Evolutionary conservation across 2,888 invertebrate genomes (phyloP).

Genomic region (Barypeithes pellucidus): DNA sequence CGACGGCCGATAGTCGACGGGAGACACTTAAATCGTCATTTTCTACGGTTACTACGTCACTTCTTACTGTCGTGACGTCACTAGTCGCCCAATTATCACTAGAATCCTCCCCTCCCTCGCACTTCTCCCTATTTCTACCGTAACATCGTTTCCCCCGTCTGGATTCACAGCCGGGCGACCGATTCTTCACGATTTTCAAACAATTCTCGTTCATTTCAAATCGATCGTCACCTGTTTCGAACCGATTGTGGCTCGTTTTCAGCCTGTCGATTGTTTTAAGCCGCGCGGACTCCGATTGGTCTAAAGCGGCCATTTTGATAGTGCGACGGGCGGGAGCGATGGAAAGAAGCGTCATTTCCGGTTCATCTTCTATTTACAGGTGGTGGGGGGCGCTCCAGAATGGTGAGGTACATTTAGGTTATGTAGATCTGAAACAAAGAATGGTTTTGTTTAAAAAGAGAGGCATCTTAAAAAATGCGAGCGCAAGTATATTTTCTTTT

Average conservation of each 20-base stretch:
- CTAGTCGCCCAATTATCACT: not conserved
- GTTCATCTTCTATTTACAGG: conserved; percentile 13
- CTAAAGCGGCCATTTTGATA: conserved; percentile 23
- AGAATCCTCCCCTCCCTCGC: conserved; percentile 6
- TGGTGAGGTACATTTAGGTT: conserved; percentile 16
- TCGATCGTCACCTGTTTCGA: not conserved
- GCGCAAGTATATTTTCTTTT: too few relatives aligned
- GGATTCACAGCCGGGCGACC: conserved; percentile 7
- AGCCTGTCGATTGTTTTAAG: conserved; percentile 8
- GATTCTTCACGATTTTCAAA: not conserved
- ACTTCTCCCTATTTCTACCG: conserved; percentile 41
- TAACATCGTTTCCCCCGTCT: conserved; percentile 35
- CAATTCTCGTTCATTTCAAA: conserved; percentile 8
- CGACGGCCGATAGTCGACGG: conserved; percentile 18
- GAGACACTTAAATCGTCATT: conserved; percentile 28
- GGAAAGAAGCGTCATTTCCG: conserved; percentile 26
- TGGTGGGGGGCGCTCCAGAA: conserved; percentile 2
- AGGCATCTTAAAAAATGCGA: too few relatives aligned
- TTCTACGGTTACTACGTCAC: conserved; percentile 23
- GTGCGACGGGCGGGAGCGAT: conserved; percentile 9
- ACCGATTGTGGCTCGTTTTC: not conserved
- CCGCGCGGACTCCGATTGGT: not conserved
- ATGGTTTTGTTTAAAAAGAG: not conserved
- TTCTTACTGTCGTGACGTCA: conserved; percentile 31
- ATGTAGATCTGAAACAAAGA: conserved; percentile 34